phyloP scores from a whole-genome alignment of 2,797 vertebrate genomes.

The Florisuga fusca region DNA sequence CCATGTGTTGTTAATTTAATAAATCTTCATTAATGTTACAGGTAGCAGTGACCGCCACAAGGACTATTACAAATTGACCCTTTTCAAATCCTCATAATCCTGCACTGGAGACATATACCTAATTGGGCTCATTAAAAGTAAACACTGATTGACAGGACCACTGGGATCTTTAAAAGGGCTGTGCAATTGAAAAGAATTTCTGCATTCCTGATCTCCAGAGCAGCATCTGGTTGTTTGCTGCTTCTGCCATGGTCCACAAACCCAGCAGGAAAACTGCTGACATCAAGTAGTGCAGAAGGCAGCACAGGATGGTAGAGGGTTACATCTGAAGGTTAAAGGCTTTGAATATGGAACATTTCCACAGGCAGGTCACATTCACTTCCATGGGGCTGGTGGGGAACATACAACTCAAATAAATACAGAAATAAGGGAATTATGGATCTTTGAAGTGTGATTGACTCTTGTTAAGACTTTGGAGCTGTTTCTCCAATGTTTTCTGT shows the following conservation, averaged over 20 bases:
- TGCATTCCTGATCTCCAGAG: neutral
- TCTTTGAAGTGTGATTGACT: neutral
- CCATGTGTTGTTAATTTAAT: slow-evolving; percentile 35
- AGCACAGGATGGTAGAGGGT: neutral
- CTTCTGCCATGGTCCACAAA: neutral
- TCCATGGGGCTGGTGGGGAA: neutral
- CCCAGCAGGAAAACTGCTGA: neutral
- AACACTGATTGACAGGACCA: slow-evolving; percentile 24
- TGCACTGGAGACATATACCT: slow-evolving; percentile 26
- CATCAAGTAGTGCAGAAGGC: neutral
- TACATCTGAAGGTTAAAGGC: neutral
- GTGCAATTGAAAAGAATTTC: neutral
- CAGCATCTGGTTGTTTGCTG: neutral
- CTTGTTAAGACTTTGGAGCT: slow-evolving; percentile 1
- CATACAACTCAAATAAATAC: rapidly evolving
- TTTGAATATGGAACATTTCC: neutral
- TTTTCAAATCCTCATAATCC: slow-evolving; percentile 39
- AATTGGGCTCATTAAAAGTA: slow-evolving; percentile 59
- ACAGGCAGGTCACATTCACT: neutral
- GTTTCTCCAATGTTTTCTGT: neutral
- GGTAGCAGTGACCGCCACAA: neutral
- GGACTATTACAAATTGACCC: slow-evolving; percentile 33
- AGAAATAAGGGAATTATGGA: neutral
- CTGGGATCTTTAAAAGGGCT: slow-evolving; percentile 2
- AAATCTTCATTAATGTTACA: slow-evolving; percentile 45